Evolutionary conservation across 2,113 vertebrate genomes (phyloP).

Genomic region (Corvus hawaiiensis): DNA sequence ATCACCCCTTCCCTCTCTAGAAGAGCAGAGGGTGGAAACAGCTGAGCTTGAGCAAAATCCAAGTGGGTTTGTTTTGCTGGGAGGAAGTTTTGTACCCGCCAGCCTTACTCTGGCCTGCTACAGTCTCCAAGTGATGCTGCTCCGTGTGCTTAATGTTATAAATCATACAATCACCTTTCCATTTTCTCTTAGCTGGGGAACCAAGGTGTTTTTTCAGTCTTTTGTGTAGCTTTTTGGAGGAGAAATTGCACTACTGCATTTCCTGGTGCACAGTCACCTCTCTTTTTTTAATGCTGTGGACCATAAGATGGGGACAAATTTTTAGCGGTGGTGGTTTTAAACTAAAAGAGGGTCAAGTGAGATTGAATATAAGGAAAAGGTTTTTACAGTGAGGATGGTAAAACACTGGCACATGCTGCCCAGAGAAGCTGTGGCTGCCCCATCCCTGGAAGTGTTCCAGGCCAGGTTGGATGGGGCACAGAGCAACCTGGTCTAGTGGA

Average conservation of each 20-base stretch:
- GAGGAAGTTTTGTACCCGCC: not conserved
- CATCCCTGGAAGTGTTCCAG: not conserved
- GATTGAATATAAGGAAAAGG: not conserved
- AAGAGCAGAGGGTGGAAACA: not conserved
- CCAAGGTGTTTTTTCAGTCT: not conserved
- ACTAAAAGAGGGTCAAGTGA: too few species aligned
- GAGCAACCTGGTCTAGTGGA: not conserved
- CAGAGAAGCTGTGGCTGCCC: not conserved
- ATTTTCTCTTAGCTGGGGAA: not conserved
- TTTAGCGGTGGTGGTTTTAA: rapidly evolving
- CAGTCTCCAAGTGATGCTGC: not conserved
- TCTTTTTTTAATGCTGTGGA: too few species aligned
- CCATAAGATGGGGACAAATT: not conserved
- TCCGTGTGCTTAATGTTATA: not conserved
- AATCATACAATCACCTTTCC: not conserved
- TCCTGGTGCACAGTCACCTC: not conserved
- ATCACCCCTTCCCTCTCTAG: not conserved
- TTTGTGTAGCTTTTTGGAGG: not conserved
- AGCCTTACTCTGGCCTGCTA: not conserved
- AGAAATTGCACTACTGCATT: not conserved
- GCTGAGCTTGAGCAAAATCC: not conserved
- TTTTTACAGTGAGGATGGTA: not conserved
- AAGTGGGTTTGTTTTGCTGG: not conserved
- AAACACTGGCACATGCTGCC: not conserved
- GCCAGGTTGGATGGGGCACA: not conserved